Conservation (phyloP, 2,797 vertebrate species). For the Spheniscus humboldti region DNA sequence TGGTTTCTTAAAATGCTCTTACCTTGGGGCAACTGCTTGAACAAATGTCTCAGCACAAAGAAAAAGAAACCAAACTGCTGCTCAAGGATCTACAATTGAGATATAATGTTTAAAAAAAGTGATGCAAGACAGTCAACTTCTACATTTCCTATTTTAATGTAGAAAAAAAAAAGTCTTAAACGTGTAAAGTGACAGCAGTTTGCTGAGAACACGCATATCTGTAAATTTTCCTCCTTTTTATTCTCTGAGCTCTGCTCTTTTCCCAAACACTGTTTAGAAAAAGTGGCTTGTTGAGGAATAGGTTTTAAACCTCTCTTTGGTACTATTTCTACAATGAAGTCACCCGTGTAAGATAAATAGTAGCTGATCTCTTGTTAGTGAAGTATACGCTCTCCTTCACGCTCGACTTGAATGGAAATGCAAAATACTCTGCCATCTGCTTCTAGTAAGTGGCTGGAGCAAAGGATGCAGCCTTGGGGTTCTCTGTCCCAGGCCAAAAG, state of each 20-base stretch:
- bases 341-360: constrained; percentile 17
- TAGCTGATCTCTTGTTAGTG: neutral
- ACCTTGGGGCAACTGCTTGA: rapidly evolving
- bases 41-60: rapidly evolving
- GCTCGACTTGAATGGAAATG: neutral
- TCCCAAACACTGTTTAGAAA: neutral
- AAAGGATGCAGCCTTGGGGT: neutral
- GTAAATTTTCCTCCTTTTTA: neutral
- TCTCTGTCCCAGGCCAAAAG: neutral
- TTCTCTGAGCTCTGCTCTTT: neutral
- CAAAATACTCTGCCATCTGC: neutral
- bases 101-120: rapidly evolving
- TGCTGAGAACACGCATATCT: rapidly evolving
- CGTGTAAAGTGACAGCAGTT: neutral
- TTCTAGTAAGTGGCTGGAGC: neutral
- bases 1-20: neutral
- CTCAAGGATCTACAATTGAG: neutral
- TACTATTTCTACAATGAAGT: neutral
- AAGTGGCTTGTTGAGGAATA: neutral
- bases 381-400: neutral
- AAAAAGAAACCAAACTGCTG: neutral
- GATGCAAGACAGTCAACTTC: rapidly evolving
- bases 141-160: neutral
- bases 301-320: neutral
- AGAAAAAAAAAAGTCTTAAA: neutral